Conservation (phyloP, 2,888 invertebrate genomes). For the Agrotis ipsilon region DNA sequence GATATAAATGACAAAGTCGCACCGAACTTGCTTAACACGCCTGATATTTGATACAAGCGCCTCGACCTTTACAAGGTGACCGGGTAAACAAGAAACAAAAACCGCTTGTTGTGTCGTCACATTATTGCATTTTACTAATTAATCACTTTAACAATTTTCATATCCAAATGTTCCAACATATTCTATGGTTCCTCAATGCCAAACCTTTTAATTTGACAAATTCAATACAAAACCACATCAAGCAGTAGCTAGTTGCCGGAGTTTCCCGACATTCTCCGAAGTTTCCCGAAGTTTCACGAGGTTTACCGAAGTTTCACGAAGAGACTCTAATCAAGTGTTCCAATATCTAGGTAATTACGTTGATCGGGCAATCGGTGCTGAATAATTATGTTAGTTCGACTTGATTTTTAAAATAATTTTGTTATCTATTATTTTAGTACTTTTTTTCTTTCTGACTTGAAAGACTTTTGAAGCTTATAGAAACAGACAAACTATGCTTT, state of each 20-base stretch:
- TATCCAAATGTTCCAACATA: neutral
- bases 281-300: slow-evolving; percentile 24
- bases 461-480: no score
- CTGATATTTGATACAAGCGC: no score
- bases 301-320: slow-evolving; percentile 36
- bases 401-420: no score
- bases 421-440: no score
- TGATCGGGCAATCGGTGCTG: slow-evolving; percentile 16
- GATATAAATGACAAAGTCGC: neutral
- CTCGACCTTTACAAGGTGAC: no score
- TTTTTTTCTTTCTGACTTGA: no score
- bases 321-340: slow-evolving; percentile 56
- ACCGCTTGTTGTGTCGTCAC: neutral
- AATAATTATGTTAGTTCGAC: slow-evolving; percentile 20
- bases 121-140: neutral
- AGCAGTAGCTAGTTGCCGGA: slow-evolving; percentile 38
- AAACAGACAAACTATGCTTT: no score
- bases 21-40: no score
- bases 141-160: neutral
- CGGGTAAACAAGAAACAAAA: no score
- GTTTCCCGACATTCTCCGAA: slow-evolving; percentile 13
- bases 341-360: slow-evolving; percentile 53
- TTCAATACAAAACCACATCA: slow-evolving; percentile 54
- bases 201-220: slow-evolving; percentile 32
- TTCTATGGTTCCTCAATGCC: neutral